A percentile compares a stretch with the other conserved stretches of the same genome.
Conservation (phyloP, 1,140 invertebrate genomes). For the Procambarus clarkii region DNA sequence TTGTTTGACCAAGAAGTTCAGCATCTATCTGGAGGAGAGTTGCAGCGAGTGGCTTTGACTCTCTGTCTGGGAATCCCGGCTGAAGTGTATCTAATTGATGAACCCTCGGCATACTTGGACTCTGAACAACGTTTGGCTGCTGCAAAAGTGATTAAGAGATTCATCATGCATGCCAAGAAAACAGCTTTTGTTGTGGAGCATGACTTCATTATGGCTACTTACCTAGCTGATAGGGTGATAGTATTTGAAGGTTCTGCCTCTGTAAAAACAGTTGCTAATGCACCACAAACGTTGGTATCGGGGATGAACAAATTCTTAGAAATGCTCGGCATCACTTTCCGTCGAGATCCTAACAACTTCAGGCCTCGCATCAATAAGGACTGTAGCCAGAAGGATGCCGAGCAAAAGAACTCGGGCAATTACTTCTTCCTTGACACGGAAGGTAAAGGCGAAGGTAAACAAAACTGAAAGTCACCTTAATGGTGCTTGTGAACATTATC, state of each 20-base stretch:
- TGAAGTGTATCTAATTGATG: slow-evolving; percentile 99
- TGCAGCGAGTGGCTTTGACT: slow-evolving; percentile 97
- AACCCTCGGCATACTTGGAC: slow-evolving; percentile 99
- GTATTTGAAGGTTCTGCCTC: slow-evolving; percentile 98
- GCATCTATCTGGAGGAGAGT: slow-evolving; percentile 98
- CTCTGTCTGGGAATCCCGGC: slow-evolving; percentile 98
- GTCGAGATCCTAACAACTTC: slow-evolving; percentile 99
- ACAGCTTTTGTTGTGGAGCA: slow-evolving; percentile 99
- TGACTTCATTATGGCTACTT: slow-evolving; percentile 99
- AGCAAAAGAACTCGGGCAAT: slow-evolving; percentile 97
- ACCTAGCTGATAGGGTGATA: slow-evolving; percentile 98
- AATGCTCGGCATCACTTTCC: slow-evolving; percentile 97
- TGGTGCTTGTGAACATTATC: slow-evolving; percentile 36
- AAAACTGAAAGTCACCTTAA: slow-evolving; percentile 43
- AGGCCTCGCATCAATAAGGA: slow-evolving; percentile 98
- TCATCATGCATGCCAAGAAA: slow-evolving; percentile 99
- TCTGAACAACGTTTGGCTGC: slow-evolving; percentile 99
- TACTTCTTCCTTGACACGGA: slow-evolving; percentile 95
- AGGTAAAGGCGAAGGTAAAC: slow-evolving; percentile 56
- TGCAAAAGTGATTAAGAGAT: slow-evolving; percentile 99
- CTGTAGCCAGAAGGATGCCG: slow-evolving; percentile 87
- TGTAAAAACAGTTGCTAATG: slow-evolving; percentile 89
- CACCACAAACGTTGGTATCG: slow-evolving; percentile 94
- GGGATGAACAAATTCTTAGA: slow-evolving; percentile 99
- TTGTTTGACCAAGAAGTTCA: slow-evolving; percentile 99